phyloP scores from a whole-genome alignment of 2,113 vertebrate genomes.

The Rhinolophus ferrumequinum region DNA sequence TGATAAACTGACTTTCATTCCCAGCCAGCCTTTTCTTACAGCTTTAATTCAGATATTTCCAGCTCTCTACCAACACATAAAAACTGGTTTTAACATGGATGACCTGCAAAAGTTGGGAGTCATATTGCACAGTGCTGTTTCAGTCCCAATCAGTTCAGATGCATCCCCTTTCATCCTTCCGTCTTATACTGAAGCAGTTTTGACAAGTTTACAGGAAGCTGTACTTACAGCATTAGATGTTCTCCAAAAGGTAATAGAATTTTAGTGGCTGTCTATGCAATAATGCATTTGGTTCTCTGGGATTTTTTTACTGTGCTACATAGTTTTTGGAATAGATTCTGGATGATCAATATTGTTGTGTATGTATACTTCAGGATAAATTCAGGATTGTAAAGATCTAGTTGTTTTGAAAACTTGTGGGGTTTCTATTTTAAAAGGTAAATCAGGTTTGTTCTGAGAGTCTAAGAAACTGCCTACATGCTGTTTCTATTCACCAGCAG shows the following conservation, averaged over 20 bases:
- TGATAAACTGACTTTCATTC: conserved; percentile 96
- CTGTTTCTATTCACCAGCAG: background rate
- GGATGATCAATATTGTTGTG: background rate
- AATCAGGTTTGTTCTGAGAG: conserved; percentile 28
- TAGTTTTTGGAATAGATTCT: conserved; percentile 8
- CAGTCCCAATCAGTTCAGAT: conserved; percentile 98
- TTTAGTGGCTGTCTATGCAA: conserved; percentile 54
- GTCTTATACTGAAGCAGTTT: conserved; percentile 97
- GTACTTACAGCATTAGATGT: conserved; percentile 97
- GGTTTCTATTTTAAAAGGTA: conserved; percentile 37
- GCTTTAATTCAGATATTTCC: conserved; percentile 98
- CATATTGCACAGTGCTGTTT: conserved; percentile 96
- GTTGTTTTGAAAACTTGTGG: conserved; percentile 21
- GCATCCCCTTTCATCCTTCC: conserved; percentile 99
- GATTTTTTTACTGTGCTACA: conserved; percentile 11
- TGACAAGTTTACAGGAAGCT: conserved; percentile 98
- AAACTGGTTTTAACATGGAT: conserved; percentile 97
- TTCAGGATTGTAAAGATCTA: conserved; percentile 4
- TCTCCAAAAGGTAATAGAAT: conserved; percentile 94
- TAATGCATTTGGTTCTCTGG: background rate
- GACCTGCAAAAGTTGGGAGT: conserved; percentile 96
- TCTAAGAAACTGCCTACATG: background rate
- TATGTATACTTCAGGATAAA: background rate
- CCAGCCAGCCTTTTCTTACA: conserved; percentile 98
- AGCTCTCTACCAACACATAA: conserved; percentile 98